These are phyloP conservation scores for Eledone cirrhosa DNA, from an alignment of 2,888 invertebrate species.

Conservation along the genomic window DNA sequence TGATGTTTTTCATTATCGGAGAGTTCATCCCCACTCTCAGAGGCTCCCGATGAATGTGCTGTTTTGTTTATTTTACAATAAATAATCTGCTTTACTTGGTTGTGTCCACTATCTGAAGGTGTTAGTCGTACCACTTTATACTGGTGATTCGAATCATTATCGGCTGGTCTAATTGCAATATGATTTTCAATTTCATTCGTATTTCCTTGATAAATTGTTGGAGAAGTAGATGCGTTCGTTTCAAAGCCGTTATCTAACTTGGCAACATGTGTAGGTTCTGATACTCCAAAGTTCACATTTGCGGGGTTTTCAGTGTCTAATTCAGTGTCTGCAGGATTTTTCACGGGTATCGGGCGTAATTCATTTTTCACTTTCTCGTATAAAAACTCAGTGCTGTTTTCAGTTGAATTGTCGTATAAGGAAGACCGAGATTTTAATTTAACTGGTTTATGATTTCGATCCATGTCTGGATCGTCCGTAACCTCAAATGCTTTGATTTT, in stretches of 20 bases:
- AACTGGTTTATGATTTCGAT: too few relatives aligned
- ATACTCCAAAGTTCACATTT: too few relatives aligned
- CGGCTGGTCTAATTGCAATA: too few relatives aligned
- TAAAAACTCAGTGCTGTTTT: too few relatives aligned
- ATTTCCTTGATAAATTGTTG: not conserved
- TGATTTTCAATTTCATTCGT: not conserved
- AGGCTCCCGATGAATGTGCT: not conserved
- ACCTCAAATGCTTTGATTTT: too few relatives aligned
- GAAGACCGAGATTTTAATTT: too few relatives aligned
- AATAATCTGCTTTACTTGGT: not conserved
- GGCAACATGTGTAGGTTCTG: too few relatives aligned
- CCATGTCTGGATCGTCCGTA: too few relatives aligned
- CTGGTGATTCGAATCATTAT: not conserved
- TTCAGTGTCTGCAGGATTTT: not conserved
- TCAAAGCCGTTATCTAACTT: too few relatives aligned
- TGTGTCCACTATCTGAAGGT: not conserved
- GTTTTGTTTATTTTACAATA: not conserved
- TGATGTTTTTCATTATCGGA: constrained; percentile 5
- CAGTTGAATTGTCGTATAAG: too few relatives aligned
- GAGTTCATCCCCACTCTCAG: constrained; percentile 15
- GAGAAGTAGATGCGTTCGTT: too few relatives aligned
- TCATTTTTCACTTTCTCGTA: constrained; percentile 6
- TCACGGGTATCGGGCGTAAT: constrained; percentile 4
- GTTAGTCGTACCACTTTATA: constrained; percentile 11
- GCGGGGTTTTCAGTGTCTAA: too few relatives aligned